Percentiles rank a stretch among this genome's conserved stretches.
phyloP scores from a whole-genome alignment of 2,113 vertebrate species.

The Pelobates fuscus region DNA sequence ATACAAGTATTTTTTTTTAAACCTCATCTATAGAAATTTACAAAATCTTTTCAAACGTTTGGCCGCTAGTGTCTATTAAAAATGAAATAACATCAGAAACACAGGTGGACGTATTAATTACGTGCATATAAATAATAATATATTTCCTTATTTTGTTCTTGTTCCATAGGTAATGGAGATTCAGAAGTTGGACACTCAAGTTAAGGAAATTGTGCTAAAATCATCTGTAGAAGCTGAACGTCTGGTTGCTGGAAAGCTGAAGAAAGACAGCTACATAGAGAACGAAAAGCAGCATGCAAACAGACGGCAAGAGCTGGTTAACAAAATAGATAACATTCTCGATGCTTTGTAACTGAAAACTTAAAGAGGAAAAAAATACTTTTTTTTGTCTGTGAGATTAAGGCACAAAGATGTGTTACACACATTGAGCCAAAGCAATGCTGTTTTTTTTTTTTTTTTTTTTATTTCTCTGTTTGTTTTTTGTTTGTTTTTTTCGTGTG shows the following conservation, averaged over 20 bases:
- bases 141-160: not conserved
- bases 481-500: not conserved
- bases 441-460: conserved; percentile 14
- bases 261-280: conserved; percentile 93
- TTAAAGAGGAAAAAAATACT: not conserved
- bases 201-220: conserved; percentile 93
- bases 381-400: conserved; percentile 45
- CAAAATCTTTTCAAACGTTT: too few species aligned
- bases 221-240: conserved; percentile 89
- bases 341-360: conserved; percentile 78
- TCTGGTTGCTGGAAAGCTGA: conserved; percentile 92
- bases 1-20: too few species aligned
- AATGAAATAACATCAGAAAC: too few species aligned
- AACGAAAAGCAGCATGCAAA: conserved; percentile 83
- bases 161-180: conserved; percentile 81
- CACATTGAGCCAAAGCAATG: conserved; percentile 52
- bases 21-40: too few species aligned
- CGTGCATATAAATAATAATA: too few species aligned
- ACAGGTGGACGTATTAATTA: too few species aligned
- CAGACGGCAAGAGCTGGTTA: conserved; percentile 89
- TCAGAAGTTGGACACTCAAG: conserved; percentile 91
- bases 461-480: not conserved
- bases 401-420: conserved; percentile 7
- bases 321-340: conserved; percentile 91
- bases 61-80: too few species aligned